phyloP scores from a whole-genome alignment of 2,113 vertebrate genomes.

The Eulacestoma nigropectus region DNA sequence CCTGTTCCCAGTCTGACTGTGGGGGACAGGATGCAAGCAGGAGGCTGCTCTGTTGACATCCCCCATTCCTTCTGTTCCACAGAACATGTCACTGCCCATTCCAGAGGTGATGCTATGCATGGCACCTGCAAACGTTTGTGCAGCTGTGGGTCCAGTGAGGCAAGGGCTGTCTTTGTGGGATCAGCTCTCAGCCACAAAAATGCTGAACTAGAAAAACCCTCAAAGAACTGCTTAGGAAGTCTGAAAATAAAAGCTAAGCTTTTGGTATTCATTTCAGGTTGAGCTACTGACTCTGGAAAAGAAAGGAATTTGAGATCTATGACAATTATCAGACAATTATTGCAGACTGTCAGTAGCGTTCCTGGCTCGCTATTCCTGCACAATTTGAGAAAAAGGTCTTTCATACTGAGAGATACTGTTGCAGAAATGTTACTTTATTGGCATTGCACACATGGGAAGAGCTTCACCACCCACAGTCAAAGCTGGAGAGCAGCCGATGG shows the following conservation, averaged over 20 bases:
- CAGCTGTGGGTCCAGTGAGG: not conserved
- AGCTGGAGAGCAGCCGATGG: not conserved
- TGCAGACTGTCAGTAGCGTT: too few species aligned
- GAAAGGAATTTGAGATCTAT: not conserved
- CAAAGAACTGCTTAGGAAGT: not conserved
- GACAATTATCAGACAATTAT: not conserved
- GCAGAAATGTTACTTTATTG: not conserved
- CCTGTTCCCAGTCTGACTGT: fast-evolving
- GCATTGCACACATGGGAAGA: not conserved
- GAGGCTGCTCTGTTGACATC: not conserved
- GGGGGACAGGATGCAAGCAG: not conserved
- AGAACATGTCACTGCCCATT: not conserved
- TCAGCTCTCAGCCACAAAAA: not conserved
- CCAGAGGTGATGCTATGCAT: fast-evolving
- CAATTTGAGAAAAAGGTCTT: not conserved
- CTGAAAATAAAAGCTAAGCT: not conserved
- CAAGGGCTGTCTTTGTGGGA: not conserved
- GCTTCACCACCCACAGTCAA: not conserved
- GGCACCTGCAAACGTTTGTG: not conserved
- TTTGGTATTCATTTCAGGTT: not conserved
- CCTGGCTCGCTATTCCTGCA: not conserved
- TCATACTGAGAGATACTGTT: not conserved
- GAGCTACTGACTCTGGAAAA: not conserved
- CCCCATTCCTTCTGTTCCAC: not conserved
- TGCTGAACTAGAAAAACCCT: not conserved